Evolutionary conservation across 2,797 vertebrate genomes (phyloP).

Genomic region (Clarias platycephalus): DNA sequence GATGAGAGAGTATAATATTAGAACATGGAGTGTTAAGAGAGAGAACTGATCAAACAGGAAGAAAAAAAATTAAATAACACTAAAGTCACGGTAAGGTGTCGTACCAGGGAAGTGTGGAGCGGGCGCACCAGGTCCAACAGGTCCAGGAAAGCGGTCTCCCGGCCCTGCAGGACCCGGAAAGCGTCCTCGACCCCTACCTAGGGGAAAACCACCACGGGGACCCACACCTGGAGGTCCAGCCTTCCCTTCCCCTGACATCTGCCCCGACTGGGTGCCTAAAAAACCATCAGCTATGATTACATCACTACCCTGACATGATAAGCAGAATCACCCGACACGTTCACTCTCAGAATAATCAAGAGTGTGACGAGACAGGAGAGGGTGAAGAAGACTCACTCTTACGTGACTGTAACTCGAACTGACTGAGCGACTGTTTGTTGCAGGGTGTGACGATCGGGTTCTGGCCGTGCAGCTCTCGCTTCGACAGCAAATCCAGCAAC

Average conservation of each 20-base stretch:
- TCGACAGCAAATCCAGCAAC: conserved; percentile 93
- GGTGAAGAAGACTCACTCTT: conserved; percentile 80
- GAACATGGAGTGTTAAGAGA: too few species aligned
- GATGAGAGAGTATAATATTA: neutral
- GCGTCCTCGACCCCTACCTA: conserved; percentile 89
- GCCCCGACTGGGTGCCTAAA: conserved; percentile 88
- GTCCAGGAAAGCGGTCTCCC: conserved; percentile 93
- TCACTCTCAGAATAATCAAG: neutral
- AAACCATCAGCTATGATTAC: neutral
- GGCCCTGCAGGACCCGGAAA: conserved; percentile 90
- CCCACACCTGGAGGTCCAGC: conserved; percentile 92
- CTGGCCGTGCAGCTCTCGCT: conserved; percentile 95
- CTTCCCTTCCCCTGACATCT: conserved; percentile 99
- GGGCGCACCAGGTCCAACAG: conserved; percentile 92
- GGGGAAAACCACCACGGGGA: conserved; percentile 86
- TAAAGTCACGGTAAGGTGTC: conserved; percentile 24
- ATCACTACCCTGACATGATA: neutral
- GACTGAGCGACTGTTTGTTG: conserved; percentile 98
- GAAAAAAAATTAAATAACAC: neutral
- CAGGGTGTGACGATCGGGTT: conserved; percentile 97
- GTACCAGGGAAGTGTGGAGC: conserved; percentile 94
- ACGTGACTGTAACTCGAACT: conserved; percentile 98
- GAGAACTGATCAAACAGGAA: neutral
- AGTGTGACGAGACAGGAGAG: neutral
- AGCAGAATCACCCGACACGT: neutral